Evolutionary conservation across 2,113 vertebrate genomes (phyloP).

Genomic region (Cyprinodon variegatus): DNA sequence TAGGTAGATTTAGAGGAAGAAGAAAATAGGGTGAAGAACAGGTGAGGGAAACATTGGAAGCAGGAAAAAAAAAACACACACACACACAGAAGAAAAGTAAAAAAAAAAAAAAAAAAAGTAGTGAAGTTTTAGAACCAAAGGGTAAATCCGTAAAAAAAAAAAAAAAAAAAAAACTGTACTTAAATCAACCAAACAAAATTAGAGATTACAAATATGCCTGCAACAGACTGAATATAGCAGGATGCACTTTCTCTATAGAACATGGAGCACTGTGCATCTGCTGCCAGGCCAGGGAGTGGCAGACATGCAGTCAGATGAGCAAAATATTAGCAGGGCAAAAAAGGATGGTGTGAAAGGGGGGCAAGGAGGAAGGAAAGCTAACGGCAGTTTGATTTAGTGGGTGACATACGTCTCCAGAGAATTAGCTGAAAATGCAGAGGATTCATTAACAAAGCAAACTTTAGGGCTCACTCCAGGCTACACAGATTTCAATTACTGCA

Average conservation of each 20-base stretch:
- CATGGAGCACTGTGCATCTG: slow-evolving; percentile 63
- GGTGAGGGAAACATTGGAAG: slow-evolving; percentile 55
- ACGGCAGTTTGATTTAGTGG: slow-evolving; percentile 32
- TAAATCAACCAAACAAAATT: slow-evolving; percentile 41
- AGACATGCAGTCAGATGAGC: slow-evolving; percentile 76
- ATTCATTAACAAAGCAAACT: slow-evolving; percentile 51
- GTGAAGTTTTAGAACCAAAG: slow-evolving; percentile 58
- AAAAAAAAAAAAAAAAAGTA: slow-evolving; percentile 23
- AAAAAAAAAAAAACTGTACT: slow-evolving; percentile 22
- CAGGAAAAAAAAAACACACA: slow-evolving; percentile 42
- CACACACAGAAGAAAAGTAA: slow-evolving; percentile 52
- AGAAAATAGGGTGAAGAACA: slow-evolving; percentile 45
- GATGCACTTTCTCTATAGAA: slow-evolving; percentile 63
- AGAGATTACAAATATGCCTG: slow-evolving; percentile 36
- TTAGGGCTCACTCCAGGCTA: slow-evolving; percentile 42
- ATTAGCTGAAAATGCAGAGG: slow-evolving; percentile 56
- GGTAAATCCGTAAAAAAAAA: slow-evolving; percentile 35
- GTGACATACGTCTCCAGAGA: slow-evolving; percentile 29
- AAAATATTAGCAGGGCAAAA: slow-evolving; percentile 51
- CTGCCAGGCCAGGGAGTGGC: slow-evolving; percentile 62
- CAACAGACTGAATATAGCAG: slow-evolving; percentile 61
- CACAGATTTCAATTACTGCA: slow-evolving; percentile 58
- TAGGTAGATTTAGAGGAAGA: slow-evolving; percentile 70
- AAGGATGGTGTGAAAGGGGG: slow-evolving; percentile 20
- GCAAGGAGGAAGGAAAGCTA: slow-evolving; percentile 35